Evolutionary conservation across 2,113 vertebrate genomes (phyloP), one percentile per base, ranked within the genome.

Genomic region (Cathartes aura): DNA sequence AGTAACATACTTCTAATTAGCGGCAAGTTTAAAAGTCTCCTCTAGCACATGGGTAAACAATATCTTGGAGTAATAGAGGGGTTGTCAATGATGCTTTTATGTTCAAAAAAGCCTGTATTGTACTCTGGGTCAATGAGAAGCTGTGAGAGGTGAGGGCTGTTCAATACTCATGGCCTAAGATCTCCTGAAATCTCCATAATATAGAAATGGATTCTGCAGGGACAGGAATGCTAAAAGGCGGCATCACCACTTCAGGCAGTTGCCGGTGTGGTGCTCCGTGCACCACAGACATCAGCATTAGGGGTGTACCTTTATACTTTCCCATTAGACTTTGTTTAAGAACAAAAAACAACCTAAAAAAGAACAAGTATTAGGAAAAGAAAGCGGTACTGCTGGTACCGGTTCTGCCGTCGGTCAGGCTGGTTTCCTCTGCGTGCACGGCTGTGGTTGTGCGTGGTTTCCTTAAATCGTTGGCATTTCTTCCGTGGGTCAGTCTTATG

Each of bases 91-190:
- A 95, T 89, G 97, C 97, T 98, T 98, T 99, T 89, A 98, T 98
- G 98, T 98, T 98, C 95, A 98, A 96, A 98, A 97, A 96, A 92
- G 82, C 76, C 95, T 98, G 87, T 97, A 93, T 94, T 98, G 97
- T 97, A 92, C 96, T 87, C 74, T 89, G 96, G 98, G 98, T 98
- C 98, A 98, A 97, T 97, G 97, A 93, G 97, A 97, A 98, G 94
- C 98, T 98, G 97, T 82, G 93, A 96, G 97, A 98, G 97, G 98
- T 97, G 98, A 98, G 96, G 94, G 92, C 95, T 97, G 98, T 96
- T 98, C 98, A 98, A 98, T 98, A 98, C 96, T 96, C 91, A 94
- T 98, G 97, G 98, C 98, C 98, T 97, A 97, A 98, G 98, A 98
- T 98, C 97, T 97, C 90, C 90, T 96, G 95, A 98, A 97, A 98